Percentiles rank a stretch among this genome's conserved stretches.
phyloP scores from a whole-genome alignment of 2,113 vertebrate species.

The Hippocampus zosterae region DNA sequence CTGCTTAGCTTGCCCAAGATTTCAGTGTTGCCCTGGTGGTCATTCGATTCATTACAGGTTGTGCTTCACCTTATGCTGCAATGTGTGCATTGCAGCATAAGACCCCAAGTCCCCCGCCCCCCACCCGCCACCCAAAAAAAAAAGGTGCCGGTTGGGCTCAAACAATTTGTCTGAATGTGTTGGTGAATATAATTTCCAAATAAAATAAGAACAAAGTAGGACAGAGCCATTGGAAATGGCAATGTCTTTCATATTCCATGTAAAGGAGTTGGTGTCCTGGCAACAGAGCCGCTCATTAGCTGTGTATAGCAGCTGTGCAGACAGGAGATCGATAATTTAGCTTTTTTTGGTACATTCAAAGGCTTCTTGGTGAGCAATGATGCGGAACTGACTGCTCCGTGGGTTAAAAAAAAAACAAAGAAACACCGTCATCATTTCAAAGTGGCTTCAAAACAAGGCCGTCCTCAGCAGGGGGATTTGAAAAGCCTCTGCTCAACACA shows the following conservation, averaged over 20 bases:
- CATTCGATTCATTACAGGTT: too few species aligned
- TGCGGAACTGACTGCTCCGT: slow-evolving; percentile 11
- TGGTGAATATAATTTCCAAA: slow-evolving; percentile 1
- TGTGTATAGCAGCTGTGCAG: slow-evolving; percentile 23
- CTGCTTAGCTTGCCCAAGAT: too few species aligned
- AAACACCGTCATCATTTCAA: slow-evolving; percentile 27
- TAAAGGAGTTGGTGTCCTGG: slow-evolving; percentile 51
- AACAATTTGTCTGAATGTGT: too few species aligned
- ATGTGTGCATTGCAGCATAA: too few species aligned
- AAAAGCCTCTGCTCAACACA: slow-evolving; percentile 24
- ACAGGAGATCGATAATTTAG: slow-evolving; percentile 37
- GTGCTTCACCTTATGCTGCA: too few species aligned
- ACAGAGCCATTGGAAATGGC: slow-evolving; percentile 23
- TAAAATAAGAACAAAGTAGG: slow-evolving; percentile 31
- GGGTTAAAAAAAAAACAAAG: slow-evolving; percentile 2
- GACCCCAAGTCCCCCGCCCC: too few species aligned
- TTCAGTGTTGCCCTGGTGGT: too few species aligned
- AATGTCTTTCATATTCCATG: slow-evolving; percentile 43
- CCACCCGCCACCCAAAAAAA: too few species aligned
- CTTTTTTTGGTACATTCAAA: background rate
- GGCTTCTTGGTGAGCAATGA: slow-evolving; percentile 4
- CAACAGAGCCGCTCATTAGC: slow-evolving; percentile 45
- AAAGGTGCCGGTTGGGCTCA: too few species aligned
- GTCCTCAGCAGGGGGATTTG: slow-evolving; percentile 31
- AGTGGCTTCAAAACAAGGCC: slow-evolving; percentile 37